phyloP scores from a whole-genome alignment of 2,113 vertebrate species.

The Tiliqua scincoides region DNA sequence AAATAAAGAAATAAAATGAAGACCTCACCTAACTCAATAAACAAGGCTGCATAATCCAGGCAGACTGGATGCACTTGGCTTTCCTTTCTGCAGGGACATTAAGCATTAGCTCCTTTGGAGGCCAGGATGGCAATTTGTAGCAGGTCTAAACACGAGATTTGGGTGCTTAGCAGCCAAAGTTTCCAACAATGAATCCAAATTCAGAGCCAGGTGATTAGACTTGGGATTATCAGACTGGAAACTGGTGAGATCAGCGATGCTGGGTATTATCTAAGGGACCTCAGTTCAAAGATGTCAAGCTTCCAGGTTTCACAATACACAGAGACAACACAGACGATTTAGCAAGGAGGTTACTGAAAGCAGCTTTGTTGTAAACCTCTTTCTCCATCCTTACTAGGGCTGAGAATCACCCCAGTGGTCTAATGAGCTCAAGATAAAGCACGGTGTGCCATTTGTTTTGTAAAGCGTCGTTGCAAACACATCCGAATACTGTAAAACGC shows the following conservation, averaged over 20 bases:
- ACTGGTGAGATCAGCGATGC: conserved; percentile 65
- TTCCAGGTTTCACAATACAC: background rate
- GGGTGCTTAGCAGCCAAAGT: conserved; percentile 30
- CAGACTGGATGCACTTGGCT: background rate
- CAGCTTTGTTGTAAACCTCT: conserved; percentile 59
- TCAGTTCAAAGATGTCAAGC: conserved; percentile 6
- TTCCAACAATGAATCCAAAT: conserved; percentile 64
- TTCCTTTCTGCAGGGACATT: background rate
- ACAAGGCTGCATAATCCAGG: background rate
- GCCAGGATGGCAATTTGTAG: conserved; percentile 70
- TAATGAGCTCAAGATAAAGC: conserved; percentile 43
- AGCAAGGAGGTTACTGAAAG: conserved; percentile 45
- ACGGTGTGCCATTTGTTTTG: conserved; percentile 7
- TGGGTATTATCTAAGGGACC: conserved; percentile 58
- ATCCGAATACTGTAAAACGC: background rate
- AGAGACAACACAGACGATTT: background rate
- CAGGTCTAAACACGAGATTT: conserved; percentile 41
- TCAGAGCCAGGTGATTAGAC: conserved; percentile 46
- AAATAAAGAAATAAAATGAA: background rate
- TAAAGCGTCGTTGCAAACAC: conserved; percentile 18
- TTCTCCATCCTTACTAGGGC: conserved; percentile 6
- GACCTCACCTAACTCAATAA: background rate
- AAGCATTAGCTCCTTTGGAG: conserved; percentile 6
- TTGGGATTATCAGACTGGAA: conserved; percentile 56
- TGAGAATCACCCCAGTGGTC: conserved; percentile 21